Evolutionary conservation across 2,113 vertebrate genomes (phyloP), one percentile per base, ranked within the genome.

Genomic region (Sceloporus tristichus): DNA sequence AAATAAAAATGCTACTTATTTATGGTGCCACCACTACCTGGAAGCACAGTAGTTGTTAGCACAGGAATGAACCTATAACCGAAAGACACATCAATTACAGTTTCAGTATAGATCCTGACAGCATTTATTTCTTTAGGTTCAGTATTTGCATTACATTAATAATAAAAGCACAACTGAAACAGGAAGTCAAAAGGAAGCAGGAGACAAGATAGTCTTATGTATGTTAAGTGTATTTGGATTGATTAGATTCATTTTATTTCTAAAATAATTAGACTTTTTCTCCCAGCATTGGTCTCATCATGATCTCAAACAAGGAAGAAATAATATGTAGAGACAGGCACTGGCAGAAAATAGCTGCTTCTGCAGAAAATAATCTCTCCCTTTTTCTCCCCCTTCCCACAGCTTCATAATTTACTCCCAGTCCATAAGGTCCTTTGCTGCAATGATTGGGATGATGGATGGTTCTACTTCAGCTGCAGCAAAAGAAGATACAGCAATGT

Each of bases 351-450:
- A 95, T 90, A 94, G 78, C 91, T 95, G 89, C 83, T 94, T 95
- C 91, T 91, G 92, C 85, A 92, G 88, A 93, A 95, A 95, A 86
- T 87, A 90, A 48, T 48, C 1, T 42, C 38, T 29, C 3, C 71
- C 65, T 92, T n/a, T 85, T 29, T 59, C 3, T 91, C 68, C 89
- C 91, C 84, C 91, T 95, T 85, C 91, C 92, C 88, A 92, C 93
- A 89, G 95, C 93, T 96, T 95, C 95, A 94, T 96, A 95, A 97
- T 97, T 96, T 96, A 96, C 94, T 97, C 95, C 94, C 94, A 95
- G 95, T 94, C 96, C 96, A 95, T 96, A 95, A 96, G 95, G 95
- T 89, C 92, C 95, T 95, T 95, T 90, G 92, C 94, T 94, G 83
- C 92, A 85, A 89, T 94, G 96, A 96, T 85, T 94, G 94, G 94